Evolutionary conservation across 2,113 vertebrate genomes (phyloP), one percentile per base, ranked within the genome.

Genomic region (Myrmophylax atrothorax): DNA sequence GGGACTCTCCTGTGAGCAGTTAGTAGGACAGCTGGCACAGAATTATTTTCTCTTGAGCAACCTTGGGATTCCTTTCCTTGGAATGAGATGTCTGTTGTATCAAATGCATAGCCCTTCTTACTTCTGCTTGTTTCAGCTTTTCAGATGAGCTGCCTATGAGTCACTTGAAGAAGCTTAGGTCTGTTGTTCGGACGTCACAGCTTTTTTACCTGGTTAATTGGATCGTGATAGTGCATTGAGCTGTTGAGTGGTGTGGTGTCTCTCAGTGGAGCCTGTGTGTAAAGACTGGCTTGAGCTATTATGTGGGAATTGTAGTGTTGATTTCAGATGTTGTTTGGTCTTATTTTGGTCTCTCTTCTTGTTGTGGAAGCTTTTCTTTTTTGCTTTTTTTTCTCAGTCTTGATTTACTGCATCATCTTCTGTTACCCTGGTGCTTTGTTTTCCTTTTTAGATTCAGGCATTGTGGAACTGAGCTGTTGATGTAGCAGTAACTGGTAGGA

Each of bases 391-490:
- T 46, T 37, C n/a, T 8, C 29, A 24, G n/a, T 58, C 31, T 62
- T 62, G 18, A 52, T 73, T 56, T 81, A 28, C 40, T 26, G 31
- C 26, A 60, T 72, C n/a, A 17, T 23, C 23, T 59, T 40, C 72
- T 76, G 18, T 80, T 94, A 89, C 69, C 68, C 17, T 49, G 14
- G 55, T 89, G 44, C 80, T 89, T 81, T 89, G 50, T 84, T 74
- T 84, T 77, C 50, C 72, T 62, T 82, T 93, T 84, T 84, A 84
- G 55, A 84, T 74, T 81, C 50, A 73, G 56, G 84, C 68, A 37
- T 53, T 84, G 53, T 79, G 72, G 49, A 89, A 10, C 29, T 67
- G 14, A 93, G 28, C 42, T 89, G 18, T 62, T 91, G 69, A 18
- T 84, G 7, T 74, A 37, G 62, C 42, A 74, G 50, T 81, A 70